Conservation (phyloP, 2,888 invertebrate genomes). For the Hanleya hanleyi region DNA sequence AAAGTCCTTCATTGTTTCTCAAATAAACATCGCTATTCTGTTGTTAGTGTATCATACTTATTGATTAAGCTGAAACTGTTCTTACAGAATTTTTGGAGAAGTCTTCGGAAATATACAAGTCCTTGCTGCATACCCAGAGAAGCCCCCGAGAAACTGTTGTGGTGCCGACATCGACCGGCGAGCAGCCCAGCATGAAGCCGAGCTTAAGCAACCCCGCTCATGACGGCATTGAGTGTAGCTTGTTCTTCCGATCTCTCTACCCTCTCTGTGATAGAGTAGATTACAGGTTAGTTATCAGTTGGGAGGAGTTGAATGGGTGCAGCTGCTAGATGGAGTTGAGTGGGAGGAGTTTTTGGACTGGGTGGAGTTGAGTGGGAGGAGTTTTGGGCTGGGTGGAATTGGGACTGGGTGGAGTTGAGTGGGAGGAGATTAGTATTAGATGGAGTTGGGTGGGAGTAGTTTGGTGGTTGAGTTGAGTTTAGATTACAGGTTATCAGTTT, state of each 20-base stretch:
- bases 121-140: slow-evolving; percentile 57
- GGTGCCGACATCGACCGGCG: slow-evolving; percentile 66
- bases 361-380: background rate
- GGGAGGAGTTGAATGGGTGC: background rate
- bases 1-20: no score
- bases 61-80: no score
- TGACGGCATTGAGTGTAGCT: slow-evolving; percentile 68
- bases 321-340: background rate
- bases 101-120: slow-evolving; percentile 61
- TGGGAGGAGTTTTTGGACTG: background rate
- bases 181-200: slow-evolving; percentile 48
- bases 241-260: slow-evolving; percentile 65
- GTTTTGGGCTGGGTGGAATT: no score
- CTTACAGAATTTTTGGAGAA: slow-evolving; percentile 68
- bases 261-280: slow-evolving; percentile 61
- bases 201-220: slow-evolving; percentile 51
- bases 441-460: background rate
- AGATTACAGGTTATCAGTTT: no score
- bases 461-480: background rate
- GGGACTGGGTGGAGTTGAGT: background rate
- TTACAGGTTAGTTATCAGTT: slow-evolving; percentile 50
- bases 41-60: no score
- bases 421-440: background rate
- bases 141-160: slow-evolving; percentile 68
- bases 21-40: no score